A percentile compares a stretch with the other conserved stretches of the same genome.
phyloP scores from a whole-genome alignment of 2,888 invertebrate species.

The Ectemnius lituratus region DNA sequence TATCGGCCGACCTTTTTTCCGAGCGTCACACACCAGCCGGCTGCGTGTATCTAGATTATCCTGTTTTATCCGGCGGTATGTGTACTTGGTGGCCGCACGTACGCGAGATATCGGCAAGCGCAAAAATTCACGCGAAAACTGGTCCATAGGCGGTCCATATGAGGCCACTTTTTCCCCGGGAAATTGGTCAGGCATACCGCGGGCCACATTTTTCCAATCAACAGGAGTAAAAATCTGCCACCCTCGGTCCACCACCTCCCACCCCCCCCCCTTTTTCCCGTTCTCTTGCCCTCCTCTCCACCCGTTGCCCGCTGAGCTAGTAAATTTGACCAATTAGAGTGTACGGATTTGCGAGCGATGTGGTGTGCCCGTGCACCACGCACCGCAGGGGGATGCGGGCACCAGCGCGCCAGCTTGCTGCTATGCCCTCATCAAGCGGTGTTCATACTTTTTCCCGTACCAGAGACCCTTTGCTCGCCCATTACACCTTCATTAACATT shows the following conservation, averaged over 20 bases:
- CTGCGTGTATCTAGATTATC: too few relatives aligned
- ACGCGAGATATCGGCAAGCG: not conserved
- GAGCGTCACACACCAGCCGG: too few relatives aligned
- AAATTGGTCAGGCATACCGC: slow-evolving; percentile 13
- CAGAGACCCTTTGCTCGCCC: too few relatives aligned
- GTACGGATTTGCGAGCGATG: slow-evolving; percentile 1
- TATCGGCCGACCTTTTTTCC: too few relatives aligned
- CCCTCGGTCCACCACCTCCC: not conserved
- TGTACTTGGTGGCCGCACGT: not conserved
- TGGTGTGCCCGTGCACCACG: not conserved
- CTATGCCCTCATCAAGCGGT: not conserved
- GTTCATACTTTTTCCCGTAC: too few relatives aligned
- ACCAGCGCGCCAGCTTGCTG: slow-evolving; percentile 1
- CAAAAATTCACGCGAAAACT: slow-evolving; percentile 7
- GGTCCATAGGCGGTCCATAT: slow-evolving; percentile 2
- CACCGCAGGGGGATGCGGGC: not conserved
- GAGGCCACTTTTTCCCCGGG: slow-evolving; percentile 6
- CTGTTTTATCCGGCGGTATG: not conserved
- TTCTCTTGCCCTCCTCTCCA: too few relatives aligned
- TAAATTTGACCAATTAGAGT: slow-evolving; percentile 12
- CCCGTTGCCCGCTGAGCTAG: not conserved
- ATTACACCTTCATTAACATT: too few relatives aligned
- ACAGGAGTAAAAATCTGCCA: slow-evolving; percentile 10
- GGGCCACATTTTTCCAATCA: slow-evolving; percentile 14
- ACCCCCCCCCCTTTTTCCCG: too few relatives aligned